phyloP scores from a whole-genome alignment of 2,797 vertebrate genomes.

The Triplophysa yarkandensis region DNA sequence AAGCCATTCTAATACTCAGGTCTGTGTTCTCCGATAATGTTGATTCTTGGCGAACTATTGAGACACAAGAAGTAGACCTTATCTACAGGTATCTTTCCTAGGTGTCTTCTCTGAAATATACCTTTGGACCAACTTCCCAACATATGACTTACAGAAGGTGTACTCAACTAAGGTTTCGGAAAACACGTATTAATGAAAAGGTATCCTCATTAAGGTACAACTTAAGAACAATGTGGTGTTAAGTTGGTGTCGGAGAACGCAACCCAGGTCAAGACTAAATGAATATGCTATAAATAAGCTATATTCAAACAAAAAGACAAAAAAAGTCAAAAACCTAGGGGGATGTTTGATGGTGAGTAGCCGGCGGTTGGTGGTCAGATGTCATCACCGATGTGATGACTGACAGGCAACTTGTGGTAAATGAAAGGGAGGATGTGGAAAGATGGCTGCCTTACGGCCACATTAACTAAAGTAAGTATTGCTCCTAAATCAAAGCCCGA shows the following conservation, averaged over 20 bases:
- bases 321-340: constrained; percentile 43
- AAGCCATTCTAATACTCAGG: neutral
- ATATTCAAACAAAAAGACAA: constrained; percentile 48
- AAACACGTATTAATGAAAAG: too few relatives aligned
- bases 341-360: constrained; percentile 25
- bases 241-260: too few relatives aligned
- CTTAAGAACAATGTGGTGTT: too few relatives aligned
- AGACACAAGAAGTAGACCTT: too few relatives aligned
- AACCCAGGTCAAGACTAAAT: neutral
- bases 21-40: too few relatives aligned
- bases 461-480: constrained; percentile 40
- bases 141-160: too few relatives aligned
- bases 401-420: constrained; percentile 47
- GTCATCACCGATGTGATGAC: constrained; percentile 37
- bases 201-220: too few relatives aligned
- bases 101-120: too few relatives aligned
- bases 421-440: constrained; percentile 29
- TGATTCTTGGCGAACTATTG: too few relatives aligned
- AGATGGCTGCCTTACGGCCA: constrained; percentile 3
- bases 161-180: too few relatives aligned
- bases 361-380: constrained; percentile 43
- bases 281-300: constrained; percentile 5
- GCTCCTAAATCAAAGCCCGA: constrained; percentile 17
- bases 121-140: too few relatives aligned
- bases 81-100: too few relatives aligned